These are phyloP conservation scores for Psilanteris sp. DNA, from an alignment of 1,140 invertebrate species.

Conservation along the genomic window DNA sequence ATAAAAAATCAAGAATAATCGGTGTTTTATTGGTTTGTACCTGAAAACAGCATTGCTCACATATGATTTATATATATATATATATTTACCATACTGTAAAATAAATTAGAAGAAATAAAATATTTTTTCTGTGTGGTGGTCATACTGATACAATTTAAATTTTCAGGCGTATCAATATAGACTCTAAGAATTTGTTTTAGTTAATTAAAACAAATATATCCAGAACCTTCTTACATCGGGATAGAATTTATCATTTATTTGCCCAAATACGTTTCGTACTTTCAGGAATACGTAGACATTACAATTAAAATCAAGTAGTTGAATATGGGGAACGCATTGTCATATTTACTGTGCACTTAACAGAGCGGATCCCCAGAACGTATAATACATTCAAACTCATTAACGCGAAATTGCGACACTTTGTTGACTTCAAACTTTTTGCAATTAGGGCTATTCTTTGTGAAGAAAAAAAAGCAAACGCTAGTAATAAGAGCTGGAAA, in stretches of 20 bases:
- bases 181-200: conserved; percentile 5
- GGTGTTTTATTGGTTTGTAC: no score
- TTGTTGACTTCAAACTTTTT: conserved; percentile 20
- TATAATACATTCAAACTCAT: conserved; percentile 45
- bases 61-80: no score
- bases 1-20: no score
- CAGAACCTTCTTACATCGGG: not conserved
- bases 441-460: not conserved
- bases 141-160: no score
- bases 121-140: no score
- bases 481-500: no score
- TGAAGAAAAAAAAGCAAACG: no score
- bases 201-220: conserved; percentile 21
- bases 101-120: no score
- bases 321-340: conserved; percentile 14
- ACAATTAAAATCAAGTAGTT: conserved; percentile 29
- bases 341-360: conserved; percentile 28
- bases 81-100: no score
- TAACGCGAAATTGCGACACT: conserved; percentile 10
- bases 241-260: conserved; percentile 23
- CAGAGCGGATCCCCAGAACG: conserved; percentile 1
- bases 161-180: no score
- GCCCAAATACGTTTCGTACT: conserved; percentile 1
- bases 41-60: no score
- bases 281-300: not conserved